Percentiles rank a stretch among this genome's conserved stretches.
Evolutionary conservation across 2,797 vertebrate species (phyloP).

Genomic region (Darevskia nairensis): DNA sequence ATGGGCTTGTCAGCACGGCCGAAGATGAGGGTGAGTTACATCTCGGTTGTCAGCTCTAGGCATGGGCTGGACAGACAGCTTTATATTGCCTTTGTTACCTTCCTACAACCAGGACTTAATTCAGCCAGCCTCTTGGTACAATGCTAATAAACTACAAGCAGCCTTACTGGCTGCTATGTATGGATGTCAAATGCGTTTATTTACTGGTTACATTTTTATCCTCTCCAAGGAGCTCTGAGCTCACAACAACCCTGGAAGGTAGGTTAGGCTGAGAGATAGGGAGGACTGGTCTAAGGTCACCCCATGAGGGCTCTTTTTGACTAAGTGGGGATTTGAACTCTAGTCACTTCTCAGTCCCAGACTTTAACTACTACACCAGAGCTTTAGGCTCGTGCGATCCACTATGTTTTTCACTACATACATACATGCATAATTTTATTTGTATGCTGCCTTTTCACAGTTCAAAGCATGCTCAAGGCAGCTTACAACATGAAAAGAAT

Average conservation of each 20-base stretch:
- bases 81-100: not conserved
- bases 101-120: not conserved
- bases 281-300: not conserved
- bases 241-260: conserved; percentile 41
- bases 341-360: too few species aligned
- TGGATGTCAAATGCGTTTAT: not conserved
- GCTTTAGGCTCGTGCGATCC: too few species aligned
- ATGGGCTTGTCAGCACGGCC: conserved; percentile 18
- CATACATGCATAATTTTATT: too few species aligned
- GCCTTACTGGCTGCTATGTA: conserved; percentile 22
- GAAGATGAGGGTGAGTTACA: conserved; percentile 11
- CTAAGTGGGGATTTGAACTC: not conserved
- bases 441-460: too few species aligned
- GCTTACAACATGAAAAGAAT: too few species aligned
- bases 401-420: too few species aligned
- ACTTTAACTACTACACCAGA: too few species aligned
- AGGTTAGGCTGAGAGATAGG: not conserved
- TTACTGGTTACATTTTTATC: not conserved
- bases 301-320: too few species aligned
- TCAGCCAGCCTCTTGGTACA: conserved; percentile 24
- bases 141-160: not conserved
- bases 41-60: not conserved
- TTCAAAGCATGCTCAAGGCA: too few species aligned
- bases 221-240: not conserved
- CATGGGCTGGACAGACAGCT: conserved; percentile 40